phyloP scores from a whole-genome alignment of 2,888 invertebrate genomes.

The Spodoptera exigua region DNA sequence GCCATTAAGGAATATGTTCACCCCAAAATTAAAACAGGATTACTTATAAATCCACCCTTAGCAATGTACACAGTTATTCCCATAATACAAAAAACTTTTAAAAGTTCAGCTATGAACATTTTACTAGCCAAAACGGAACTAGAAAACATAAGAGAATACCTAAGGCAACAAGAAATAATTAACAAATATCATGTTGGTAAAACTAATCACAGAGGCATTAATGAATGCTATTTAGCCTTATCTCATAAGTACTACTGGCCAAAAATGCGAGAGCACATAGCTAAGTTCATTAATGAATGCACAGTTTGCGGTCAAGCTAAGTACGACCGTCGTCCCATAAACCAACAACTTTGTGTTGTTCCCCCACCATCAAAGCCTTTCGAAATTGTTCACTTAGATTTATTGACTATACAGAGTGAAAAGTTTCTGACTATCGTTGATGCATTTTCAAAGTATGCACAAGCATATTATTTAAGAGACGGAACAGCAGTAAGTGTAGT shows the following conservation, averaged over 20 bases:
- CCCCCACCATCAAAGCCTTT: conserved; percentile 24
- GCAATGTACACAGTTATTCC: conserved; percentile 30
- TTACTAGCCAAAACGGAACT: conserved; percentile 22
- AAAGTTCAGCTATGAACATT: conserved; percentile 34
- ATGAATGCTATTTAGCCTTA: conserved; percentile 34
- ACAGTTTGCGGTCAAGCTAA: conserved; percentile 49
- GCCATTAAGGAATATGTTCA: conserved; percentile 8
- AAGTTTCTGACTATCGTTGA: conserved; percentile 52
- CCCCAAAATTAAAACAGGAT: conserved; percentile 12
- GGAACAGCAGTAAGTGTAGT: conserved; percentile 42
- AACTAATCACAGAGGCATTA: conserved; percentile 42
- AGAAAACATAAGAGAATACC: conserved; percentile 10
- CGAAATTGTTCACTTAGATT: conserved; percentile 49
- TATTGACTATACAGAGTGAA: conserved; percentile 40
- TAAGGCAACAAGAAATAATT: conserved; percentile 19
- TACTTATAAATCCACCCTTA: conserved; percentile 9
- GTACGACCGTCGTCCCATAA: conserved; percentile 43
- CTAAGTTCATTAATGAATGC: conserved; percentile 21
- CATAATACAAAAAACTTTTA: conserved; percentile 34
- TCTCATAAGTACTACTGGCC: conserved; percentile 29
- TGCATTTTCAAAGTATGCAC: conserved; percentile 43
- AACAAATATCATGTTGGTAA: conserved; percentile 25
- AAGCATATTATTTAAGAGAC: conserved; percentile 45
- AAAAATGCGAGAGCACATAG: conserved; percentile 15
- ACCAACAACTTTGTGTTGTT: conserved; percentile 14